Percentiles rank a stretch among this genome's conserved stretches.
Conservation (phyloP, 2,797 vertebrate species). For the Molossus molossus region DNA sequence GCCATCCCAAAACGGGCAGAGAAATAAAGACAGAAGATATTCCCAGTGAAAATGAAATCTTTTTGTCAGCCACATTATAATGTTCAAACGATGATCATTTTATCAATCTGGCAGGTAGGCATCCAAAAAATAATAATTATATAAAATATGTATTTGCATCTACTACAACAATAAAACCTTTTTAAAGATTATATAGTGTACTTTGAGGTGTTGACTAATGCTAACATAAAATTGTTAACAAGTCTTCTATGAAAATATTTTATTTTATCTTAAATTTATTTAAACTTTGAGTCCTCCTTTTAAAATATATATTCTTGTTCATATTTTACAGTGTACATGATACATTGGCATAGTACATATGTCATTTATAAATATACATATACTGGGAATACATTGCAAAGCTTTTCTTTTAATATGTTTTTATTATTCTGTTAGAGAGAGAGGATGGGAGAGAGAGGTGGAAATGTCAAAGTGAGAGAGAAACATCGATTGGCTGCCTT, state of each 20-base stretch:
- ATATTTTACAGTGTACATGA: background rate
- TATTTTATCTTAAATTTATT: slow-evolving; percentile 21
- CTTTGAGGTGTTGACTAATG: background rate
- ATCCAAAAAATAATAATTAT: background rate
- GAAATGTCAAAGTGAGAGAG: no score
- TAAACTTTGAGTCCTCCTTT: slow-evolving; percentile 49
- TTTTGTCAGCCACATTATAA: background rate
- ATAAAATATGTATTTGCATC: background rate
- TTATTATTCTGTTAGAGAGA: no score
- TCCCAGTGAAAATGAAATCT: background rate
- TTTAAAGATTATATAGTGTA: background rate
- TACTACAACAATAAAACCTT: background rate
- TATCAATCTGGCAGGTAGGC: background rate
- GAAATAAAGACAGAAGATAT: background rate
- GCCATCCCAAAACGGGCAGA: background rate
- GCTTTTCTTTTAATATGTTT: background rate
- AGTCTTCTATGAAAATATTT: slow-evolving; percentile 25
- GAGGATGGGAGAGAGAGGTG: no score
- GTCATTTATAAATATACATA: background rate
- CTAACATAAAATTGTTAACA: background rate
- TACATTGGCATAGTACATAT: background rate
- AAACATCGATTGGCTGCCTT: no score
- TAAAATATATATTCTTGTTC: slow-evolving; percentile 4
- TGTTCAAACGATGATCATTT: background rate
- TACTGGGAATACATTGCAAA: background rate